Base-by-base conservation (phyloP, 2,888 invertebrate species). In the Pristionchus exspectatus region DNA sequence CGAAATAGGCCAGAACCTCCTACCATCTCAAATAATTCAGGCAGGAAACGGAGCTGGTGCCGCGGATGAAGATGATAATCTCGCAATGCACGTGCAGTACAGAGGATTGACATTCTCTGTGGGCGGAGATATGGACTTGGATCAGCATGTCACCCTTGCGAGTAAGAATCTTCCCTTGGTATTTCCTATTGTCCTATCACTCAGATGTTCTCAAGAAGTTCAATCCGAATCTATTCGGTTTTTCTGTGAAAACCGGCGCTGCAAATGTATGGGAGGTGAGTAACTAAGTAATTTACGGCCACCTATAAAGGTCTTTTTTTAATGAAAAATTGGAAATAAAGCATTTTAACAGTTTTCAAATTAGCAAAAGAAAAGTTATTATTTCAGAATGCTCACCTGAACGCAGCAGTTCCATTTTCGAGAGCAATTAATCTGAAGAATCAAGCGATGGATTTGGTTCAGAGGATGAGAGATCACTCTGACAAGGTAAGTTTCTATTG, bases 201-300 rank as follows among this genome's bases (percentile, higher is more conserved):
- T 27, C 90, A 94, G 93, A 97, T 94, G 97, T 97, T 93, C 95
- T 97, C 87, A 96, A 97, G 96, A 96, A 97, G 95, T 97, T 96
- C 96, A 97, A 97, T 95, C 96, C 97, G 0, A 96, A 96, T 88
- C 94, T 97, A 88, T 96, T 96, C 0, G 97, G 93, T 0, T 93
- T 92, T 72, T 92, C 93, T 0, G 90, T 88, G 16, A 93, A 93
- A 54, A 91, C 92, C 77, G 92, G 93, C n/a, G 88, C 92, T 9
- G 91, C 91, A 30, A 92, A 93, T 81, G 93, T 93, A 21, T 93
- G 93, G 93, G 93, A 92, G 72, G 90, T 92, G 66, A 59, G 59
- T 59, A 24, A 24, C 44, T 44, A n/a, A n/a, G n/a, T n/a, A n/a
- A n/a, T n/a, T n/a, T n/a, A n/a, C n/a, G n/a, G n/a, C n/a, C n/a